Percentiles rank a stretch among this genome's conserved stretches.
phyloP scores from a whole-genome alignment of 2,888 invertebrate species.

The Sminthurinus aureus region DNA sequence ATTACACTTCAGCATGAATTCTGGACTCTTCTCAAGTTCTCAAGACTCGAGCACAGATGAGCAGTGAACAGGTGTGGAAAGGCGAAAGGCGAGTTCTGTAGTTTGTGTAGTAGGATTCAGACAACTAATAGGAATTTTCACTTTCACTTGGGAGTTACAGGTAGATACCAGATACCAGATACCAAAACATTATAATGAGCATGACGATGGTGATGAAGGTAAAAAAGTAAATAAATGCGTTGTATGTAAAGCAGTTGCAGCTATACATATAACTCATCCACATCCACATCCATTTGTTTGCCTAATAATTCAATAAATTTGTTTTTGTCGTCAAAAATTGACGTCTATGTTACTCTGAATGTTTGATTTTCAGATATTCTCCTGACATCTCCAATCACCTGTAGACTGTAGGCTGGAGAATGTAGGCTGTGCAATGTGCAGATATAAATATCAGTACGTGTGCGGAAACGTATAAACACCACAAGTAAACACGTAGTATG shows the following conservation, averaged over 20 bases:
- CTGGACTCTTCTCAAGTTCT: too few relatives aligned
- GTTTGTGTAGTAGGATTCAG: too few relatives aligned
- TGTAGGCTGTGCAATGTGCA: too few relatives aligned
- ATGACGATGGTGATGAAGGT: not conserved
- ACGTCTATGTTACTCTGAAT: conserved; percentile 3
- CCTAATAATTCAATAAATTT: conserved; percentile 22
- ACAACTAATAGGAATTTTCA: too few relatives aligned
- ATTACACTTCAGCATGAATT: too few relatives aligned
- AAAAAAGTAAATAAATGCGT: not conserved
- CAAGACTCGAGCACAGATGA: too few relatives aligned
- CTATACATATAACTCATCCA: not conserved
- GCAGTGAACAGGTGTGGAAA: too few relatives aligned
- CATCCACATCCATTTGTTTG: not conserved
- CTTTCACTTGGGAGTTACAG: too few relatives aligned
- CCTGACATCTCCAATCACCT: not conserved
- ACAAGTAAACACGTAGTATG: not conserved
- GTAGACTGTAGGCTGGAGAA: not conserved
- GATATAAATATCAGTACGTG: not conserved
- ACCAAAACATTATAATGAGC: too few relatives aligned
- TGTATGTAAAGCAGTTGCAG: not conserved
- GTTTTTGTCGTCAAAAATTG: conserved; percentile 17
- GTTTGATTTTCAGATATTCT: not conserved
- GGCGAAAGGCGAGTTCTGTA: too few relatives aligned
- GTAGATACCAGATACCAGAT: too few relatives aligned
- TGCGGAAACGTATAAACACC: not conserved